Percentiles rank a stretch among this genome's conserved stretches.
Conservation (phyloP, 2,113 vertebrate species). For the Dunckerocampus dactyliophorus region DNA sequence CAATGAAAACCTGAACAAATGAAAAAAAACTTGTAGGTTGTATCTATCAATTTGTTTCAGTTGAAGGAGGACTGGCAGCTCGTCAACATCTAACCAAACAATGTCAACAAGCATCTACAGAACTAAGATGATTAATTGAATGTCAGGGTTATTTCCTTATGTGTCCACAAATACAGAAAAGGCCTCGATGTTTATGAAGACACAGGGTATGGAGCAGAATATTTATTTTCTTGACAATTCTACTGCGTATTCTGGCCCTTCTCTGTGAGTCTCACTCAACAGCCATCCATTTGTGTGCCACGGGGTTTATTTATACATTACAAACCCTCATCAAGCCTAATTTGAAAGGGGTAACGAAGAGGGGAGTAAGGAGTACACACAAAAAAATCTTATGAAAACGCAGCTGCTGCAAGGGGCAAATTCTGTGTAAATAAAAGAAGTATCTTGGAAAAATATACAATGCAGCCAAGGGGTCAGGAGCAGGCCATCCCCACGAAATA, state of each 20-base stretch:
- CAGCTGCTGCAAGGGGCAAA: constrained; percentile 69
- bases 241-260: constrained; percentile 63
- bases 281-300: constrained; percentile 73
- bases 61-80: no score
- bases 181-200: constrained; percentile 69
- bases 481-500: constrained; percentile 65
- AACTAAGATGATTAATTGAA: constrained; percentile 54
- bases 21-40: no score
- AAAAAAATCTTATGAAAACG: constrained; percentile 71
- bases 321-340: constrained; percentile 78
- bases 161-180: constrained; percentile 41
- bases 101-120: constrained; percentile 20
- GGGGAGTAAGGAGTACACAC: constrained; percentile 41
- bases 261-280: constrained; percentile 70
- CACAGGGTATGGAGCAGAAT: constrained; percentile 57
- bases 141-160: constrained; percentile 53
- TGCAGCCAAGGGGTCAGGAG: constrained; percentile 52
- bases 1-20: no score
- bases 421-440: constrained; percentile 74
- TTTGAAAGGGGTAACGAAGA: constrained; percentile 68
- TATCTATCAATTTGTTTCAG: neutral
- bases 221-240: constrained; percentile 74
- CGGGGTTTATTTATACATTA: constrained; percentile 77
- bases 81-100: constrained; percentile 17
- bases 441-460: constrained; percentile 77